Base-by-base conservation (phyloP, 2,888 invertebrate genomes). In the Hydriomena furcata region DNA sequence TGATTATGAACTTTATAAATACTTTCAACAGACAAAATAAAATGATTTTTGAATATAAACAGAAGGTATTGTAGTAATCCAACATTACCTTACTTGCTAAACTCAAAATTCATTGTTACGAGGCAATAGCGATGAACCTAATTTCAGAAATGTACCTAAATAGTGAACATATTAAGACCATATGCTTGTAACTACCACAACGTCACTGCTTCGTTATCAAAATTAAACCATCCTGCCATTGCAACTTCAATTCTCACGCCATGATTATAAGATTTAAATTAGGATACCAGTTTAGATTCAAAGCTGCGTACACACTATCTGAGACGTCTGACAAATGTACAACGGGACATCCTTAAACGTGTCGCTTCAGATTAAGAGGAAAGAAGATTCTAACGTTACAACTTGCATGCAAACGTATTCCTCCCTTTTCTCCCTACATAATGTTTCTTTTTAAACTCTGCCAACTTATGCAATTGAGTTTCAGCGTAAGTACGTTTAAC, bases 341-440 rank as follows among this genome's bases (percentile, higher is more conserved):
- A 55, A 48, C 63, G 70, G 72, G 55, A 61, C 75, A 68, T 71
- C 76, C 76, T 76, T 63, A 72, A 69, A 55, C 73, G 61, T 76
- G 76, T 76, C 66, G 62, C 61, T 61, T 59, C 58, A 68, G 71
- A 77, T 77, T 77, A 17, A 17, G 17, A 17, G 17, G 71, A 71
- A 68, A 62, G 68, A 7, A 23, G 64, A 8, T 1, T 17, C 7
- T 4, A 7, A 7, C 24, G 17, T 4, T 17, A 4, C 4, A 17
- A 17, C 17, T 17, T 17, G 2, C 17, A 4, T 17, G 2, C 17
- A 4, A 3, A 17, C 17, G 17, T 17, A 4, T 17, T 17, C 17
- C 17, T 4, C 4, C 17, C 2, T 17, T 17, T 17, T 17, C 17
- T 17, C 17, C 17, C 17, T 17, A 4, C 2, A 17, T 17, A 17